Base-by-base conservation (phyloP, 2,888 invertebrate species). In the Papilio demoleus region DNA sequence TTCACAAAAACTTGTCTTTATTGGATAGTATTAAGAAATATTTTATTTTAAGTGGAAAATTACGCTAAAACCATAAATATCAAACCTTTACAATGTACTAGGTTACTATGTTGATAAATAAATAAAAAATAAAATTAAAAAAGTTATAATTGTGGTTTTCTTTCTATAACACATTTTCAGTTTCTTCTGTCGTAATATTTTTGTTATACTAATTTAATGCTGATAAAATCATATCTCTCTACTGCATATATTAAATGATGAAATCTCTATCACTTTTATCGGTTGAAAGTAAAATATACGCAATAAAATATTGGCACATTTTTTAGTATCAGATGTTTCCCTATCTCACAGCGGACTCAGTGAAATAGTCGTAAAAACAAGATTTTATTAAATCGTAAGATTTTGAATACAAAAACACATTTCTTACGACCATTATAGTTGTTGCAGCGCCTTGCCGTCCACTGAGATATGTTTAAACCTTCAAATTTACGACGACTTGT, bases 401-500 rank as follows among this genome's bases (percentile, higher is more conserved):
- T 74, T 81, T 79, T 76, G 77, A 75, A 81, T 77, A 85, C 85
- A 85, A 87, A 87, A 88, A 84, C 47, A 84, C 79, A 80, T 77
- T 82, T 85, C 76, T 84, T 84, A 83, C 79, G 81, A 80, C 79
- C 77, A 81, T 81, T 76, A 80, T 73, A 72, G 76, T 70, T 75
- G 71, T 76, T 76, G 76, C 77, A 78, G 75, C 74, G 76, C 61
- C 71, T 73, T 73, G 72, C 71, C 71, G 71, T 70, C 71, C 73
- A 73, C 71, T 68, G 74, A 72, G 72, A 70, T 75, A 79, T 79
- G 81, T 76, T 84, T 85, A 88, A 87, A 81, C 75, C 70, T 76
- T 78, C 72, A 73, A 79, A 71, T 90, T 90, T 90, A 90, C 79
- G 83, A 79, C 71, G 72, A 70, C 82, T 82, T 87, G 86, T 83